Evolutionary conservation across 2,113 vertebrate genomes (phyloP).

Genomic region (Ochotona princeps): DNA sequence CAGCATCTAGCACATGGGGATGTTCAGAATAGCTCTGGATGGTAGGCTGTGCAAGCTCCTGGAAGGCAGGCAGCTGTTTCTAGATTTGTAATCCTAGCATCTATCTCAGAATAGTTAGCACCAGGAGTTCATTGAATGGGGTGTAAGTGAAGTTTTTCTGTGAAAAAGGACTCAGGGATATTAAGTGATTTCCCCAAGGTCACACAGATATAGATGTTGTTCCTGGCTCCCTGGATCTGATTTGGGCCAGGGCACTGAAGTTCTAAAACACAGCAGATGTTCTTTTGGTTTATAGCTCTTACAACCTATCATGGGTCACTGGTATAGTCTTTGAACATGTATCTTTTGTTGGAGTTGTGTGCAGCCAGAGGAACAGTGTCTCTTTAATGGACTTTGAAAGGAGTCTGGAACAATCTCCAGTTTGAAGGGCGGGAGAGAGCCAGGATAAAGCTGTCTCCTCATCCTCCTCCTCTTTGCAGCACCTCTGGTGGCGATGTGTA

Average conservation of each 20-base stretch:
- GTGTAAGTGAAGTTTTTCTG: neutral
- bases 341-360: neutral
- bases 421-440: constrained; percentile 36
- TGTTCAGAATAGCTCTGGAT: neutral
- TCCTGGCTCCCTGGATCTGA: neutral
- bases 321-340: neutral
- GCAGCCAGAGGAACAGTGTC: constrained; percentile 26
- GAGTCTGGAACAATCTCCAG: constrained; percentile 58
- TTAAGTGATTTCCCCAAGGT: constrained; percentile 19
- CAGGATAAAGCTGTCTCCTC: constrained; percentile 68
- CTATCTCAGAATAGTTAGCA: neutral
- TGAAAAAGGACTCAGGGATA: neutral
- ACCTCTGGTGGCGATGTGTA: constrained; percentile 79
- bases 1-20: neutral
- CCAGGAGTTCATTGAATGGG: neutral
- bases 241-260: neutral
- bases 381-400: constrained; percentile 55
- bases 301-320: fast-evolving
- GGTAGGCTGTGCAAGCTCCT: neutral
- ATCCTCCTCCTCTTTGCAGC: constrained; percentile 66
- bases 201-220: neutral
- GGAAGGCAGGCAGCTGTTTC: neutral
- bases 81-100: neutral
- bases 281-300: neutral
- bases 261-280: neutral